Evolutionary conservation across 1,140 invertebrate genomes (phyloP), one percentile per base, ranked within the genome.

Genomic region (Thaumetopoea pityocampa): DNA sequence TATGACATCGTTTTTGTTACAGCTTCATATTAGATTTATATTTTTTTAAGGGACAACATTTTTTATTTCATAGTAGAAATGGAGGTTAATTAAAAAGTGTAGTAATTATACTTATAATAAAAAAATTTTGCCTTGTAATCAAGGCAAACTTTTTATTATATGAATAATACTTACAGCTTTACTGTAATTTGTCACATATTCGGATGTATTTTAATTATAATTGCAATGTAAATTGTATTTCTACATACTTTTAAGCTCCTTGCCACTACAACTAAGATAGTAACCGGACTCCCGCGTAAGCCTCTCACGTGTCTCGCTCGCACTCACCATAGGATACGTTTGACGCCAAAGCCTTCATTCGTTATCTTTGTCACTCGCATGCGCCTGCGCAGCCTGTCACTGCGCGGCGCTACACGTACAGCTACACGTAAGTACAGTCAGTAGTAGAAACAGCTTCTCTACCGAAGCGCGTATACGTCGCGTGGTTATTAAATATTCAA

Each of bases 251-350:
- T 64, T 60, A 59, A 71, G 71, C 63, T 73, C 49, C 40, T 51
- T 50, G 56, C 68, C 57, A 70, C 65, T 70, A 68, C 57, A 58
- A 67, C 57, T 55, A 59, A 65, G 59, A 64, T 54, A 73, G 62
- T 70, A 72, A 76, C 74, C 72, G 68, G 68, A 73, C 70, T 68
- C 74, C 71, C 69, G 67, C 61, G 62, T 54, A 71, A 71, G 65
- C 67, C 65, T 68, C 61, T 62, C 20, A 18, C 33, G 26, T 19
- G 34, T 80, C 76, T 51, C 68, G 32, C 55, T 83, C 63, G 45
- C 67, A 57, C 73, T 18, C 18, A 14, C 26, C 17, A 17, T 10
- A 7, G 6, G 5, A 15, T 34, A 41, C 27, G 33, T 24, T 37
- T 51, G 66, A 73, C 72, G 68, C 66, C 67, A 63, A 60, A 79